These are phyloP conservation scores for Helobdella robusta DNA, from an alignment of 2,888 invertebrate genomes.

Conservation along the genomic window DNA sequence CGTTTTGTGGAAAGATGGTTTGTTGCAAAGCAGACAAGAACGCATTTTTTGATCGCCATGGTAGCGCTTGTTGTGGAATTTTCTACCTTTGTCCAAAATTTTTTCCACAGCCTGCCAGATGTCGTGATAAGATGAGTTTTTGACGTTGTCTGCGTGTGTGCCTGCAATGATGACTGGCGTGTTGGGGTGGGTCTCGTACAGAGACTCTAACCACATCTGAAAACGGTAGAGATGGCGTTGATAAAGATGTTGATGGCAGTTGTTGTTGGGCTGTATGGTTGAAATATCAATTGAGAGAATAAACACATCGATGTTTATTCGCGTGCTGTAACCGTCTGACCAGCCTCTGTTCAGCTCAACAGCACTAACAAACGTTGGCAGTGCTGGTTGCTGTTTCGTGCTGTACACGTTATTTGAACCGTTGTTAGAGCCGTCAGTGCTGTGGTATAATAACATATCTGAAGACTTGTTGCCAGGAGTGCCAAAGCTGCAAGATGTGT, in stretches of 20 bases:
- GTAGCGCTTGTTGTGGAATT: constrained; percentile 33
- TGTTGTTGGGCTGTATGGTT: constrained; percentile 35
- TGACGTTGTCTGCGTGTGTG: constrained; percentile 36
- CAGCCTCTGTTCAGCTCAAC: constrained; percentile 34
- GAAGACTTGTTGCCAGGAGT: constrained; percentile 16
- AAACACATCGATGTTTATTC: constrained; percentile 35
- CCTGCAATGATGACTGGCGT: constrained; percentile 36
- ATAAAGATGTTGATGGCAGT: constrained; percentile 35
- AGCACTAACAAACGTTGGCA: constrained; percentile 33
- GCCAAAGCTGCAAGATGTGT: neutral
- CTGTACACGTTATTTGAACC: too few relatives aligned
- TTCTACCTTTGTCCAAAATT: constrained; percentile 33
- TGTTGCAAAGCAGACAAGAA: constrained; percentile 34
- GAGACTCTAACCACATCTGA: constrained; percentile 37
- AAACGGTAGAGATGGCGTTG: constrained; percentile 34
- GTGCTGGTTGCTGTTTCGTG: constrained; percentile 6
- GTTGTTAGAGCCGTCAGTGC: constrained; percentile 10
- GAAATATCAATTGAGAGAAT: constrained; percentile 36
- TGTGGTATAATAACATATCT: constrained; percentile 14
- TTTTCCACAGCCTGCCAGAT: constrained; percentile 35
- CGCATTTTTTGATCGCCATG: constrained; percentile 28
- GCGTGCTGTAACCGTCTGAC: constrained; percentile 33
- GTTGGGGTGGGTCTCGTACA: constrained; percentile 36
- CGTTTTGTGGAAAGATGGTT: constrained; percentile 28
- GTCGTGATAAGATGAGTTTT: constrained; percentile 34